Base-by-base conservation (phyloP, 2,888 invertebrate species). In the Polymixis flavicincta region DNA sequence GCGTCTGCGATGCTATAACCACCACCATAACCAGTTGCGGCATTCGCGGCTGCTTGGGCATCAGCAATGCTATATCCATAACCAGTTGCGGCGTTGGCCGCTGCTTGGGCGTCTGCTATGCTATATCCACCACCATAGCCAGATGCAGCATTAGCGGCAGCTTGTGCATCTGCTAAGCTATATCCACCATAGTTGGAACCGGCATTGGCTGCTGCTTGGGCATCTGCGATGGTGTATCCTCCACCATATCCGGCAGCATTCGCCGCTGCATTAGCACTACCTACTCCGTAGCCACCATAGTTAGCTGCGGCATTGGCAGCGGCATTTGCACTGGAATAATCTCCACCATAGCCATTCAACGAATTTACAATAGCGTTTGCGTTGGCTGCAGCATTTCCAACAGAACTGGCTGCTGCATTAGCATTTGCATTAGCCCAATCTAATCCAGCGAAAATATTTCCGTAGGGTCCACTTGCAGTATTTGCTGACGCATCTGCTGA, bases 101-200 rank as follows among this genome's bases (percentile, higher is more conserved):
- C 67, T n/a, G 80, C 75, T 60, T 76, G 59, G 0, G 80, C 76
- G 3, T 71, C 69, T 19, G 71, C 80, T 0, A 82, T 59, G 11
- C 86, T 81, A 37, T 80, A 75, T 13, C 85, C 78, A 19, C 85
- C 78, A 19, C 78, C 73, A 54, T 78, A 3, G 71, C 2, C 17
- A 1, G n/a, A 37, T n/a, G 14, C 74, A 0, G 59, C 68, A 50
- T 69, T n/a, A n/a, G n/a, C n/a, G n/a, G n/a, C n/a, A n/a, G n/a
- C n/a, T n/a, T n/a, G n/a, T n/a, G n/a, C n/a, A n/a, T n/a, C n/a
- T n/a, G n/a, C n/a, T n/a, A n/a, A n/a, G n/a, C n/a, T n/a, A n/a
- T n/a, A n/a, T n/a, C n/a, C n/a, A n/a, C 57, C 55, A 64, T 59
- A 71, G 8, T 48, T 66, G n/a, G 37, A 19, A 28, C 65, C 74